Evolutionary conservation across 92 coral and sea anemone species (phyloP).

Genomic region (Parazoanthus atlanticus): DNA sequence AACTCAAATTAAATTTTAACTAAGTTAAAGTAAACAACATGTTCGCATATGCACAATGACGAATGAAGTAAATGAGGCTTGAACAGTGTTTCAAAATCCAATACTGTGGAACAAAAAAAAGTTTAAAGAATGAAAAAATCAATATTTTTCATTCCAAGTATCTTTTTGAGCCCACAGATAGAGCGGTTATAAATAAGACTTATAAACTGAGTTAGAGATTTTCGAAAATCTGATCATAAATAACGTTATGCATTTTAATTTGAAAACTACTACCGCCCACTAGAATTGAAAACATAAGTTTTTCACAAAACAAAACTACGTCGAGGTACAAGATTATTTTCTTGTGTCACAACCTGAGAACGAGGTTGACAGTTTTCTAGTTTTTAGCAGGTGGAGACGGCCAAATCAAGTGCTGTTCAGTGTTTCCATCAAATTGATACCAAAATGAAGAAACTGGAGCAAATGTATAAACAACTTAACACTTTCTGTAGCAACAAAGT

Average conservation of each 20-base stretch:
- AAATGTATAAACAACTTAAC: neutral
- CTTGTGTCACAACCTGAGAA: no score
- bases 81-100: no score
- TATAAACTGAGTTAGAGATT: neutral
- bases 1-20: slow-evolving; percentile 15
- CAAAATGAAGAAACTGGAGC: neutral
- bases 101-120: no score
- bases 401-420: neutral
- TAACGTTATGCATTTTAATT: neutral
- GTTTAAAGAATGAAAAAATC: no score
- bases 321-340: neutral
- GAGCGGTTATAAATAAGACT: neutral
- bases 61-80: neutral
- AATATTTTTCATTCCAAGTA: neutral
- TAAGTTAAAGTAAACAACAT: neutral
- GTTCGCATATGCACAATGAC: neutral
- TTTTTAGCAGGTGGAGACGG: neutral
- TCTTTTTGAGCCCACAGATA: neutral
- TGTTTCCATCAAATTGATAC: neutral
- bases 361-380: neutral
- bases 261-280: neutral
- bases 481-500: neutral
- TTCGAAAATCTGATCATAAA: neutral
- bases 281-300: no score
- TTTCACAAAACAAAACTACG: neutral